Base-by-base conservation (phyloP, 2,113 vertebrate species). In the Cariama cristata region DNA sequence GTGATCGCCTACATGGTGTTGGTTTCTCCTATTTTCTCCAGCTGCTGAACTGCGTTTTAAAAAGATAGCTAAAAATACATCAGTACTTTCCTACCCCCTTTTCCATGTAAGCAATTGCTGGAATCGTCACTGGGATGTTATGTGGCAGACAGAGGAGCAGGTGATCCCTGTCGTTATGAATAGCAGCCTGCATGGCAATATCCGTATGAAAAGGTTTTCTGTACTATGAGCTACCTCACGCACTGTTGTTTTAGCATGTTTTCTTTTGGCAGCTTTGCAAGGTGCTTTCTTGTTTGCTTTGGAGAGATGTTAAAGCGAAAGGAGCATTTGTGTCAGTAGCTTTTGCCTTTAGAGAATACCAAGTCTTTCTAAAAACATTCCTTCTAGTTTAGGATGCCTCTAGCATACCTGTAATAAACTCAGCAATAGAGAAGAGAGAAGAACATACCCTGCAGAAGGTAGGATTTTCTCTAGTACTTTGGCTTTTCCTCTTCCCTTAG, bases 1-100 rank as follows among this genome's bases (percentile, higher is more conserved):
- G 60, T 93, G 73, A 84, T 49, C 86, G 62, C 59, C 71, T 89
- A 35, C 4, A 1, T 50, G 80, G 93, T 97, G 93, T 96, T 97
- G 95, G 95, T 97, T 97, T 97, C 95, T 95, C 95, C 87, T 95
- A 14, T 84, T 94, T 75, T 85, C 80, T 97, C 77, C 94, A 96
- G 89, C 93, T 93, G 91, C 84, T 90, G 93, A 94, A 75, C 71
- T 47, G 69, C 12, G 6, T 97, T 95, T 96, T 90, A 40, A 93
- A 97, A 93, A 85, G 86, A 75, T 66, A 89, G 73, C 96, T 95
- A 96, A 97, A 97, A 97, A 97, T 95, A 97, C 66, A 40, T 50
- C 63, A 91, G 94, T 90, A 94, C 77, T 96, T 95, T 94, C 94
- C 86, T 94, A 85, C n/a, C 33, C 69, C 62, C 93, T 95, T 96